Evolutionary conservation across 2,797 vertebrate genomes (phyloP), one percentile per base, ranked within the genome.

Genomic region (Sebastiscus albofasciatus): DNA sequence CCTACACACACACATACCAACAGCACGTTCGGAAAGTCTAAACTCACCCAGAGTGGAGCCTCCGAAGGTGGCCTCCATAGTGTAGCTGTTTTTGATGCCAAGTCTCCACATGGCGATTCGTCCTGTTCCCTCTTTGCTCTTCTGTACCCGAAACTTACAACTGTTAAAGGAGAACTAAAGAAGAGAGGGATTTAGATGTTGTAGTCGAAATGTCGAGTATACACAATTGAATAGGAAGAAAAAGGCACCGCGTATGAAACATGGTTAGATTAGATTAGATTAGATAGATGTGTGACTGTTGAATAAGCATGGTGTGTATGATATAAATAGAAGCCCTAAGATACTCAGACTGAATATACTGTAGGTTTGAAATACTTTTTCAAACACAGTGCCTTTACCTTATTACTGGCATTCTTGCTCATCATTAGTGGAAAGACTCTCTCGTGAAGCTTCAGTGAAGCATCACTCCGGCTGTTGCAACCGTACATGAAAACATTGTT

Each of bases 401-500:
- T 97, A 74, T 97, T 94, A 0, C 93, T 94, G 8, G 95, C 94
- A 0, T 99, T 99, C 87, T 98, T 99, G 96, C 98, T 99, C 93
- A 99, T 93, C 98, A 99, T 99, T 6, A 99, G 90, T 8, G 98
- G 98, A 85, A 99, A 98, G 78, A 99, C 56, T 0, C 96, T 95
- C 77, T 97, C 97, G 0, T 87, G 89, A 46, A 97, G 95, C 87
- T 94, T 93, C 2, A 66, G 77, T 0, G 93, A 56, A 0, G 77
- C 39, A 0, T 88, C 65, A 0, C 68, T 20, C 0, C 69, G 61
- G 20, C 86, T 94, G 20, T 93, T 95, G 2, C 98, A 99, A 49
- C 98, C 98, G 0, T 99, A 99, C 96, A 99, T 96, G 90, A 99
- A 99, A 67, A 97, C 95, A 0, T 99, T 98, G 93, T 96, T 97